Conservation (phyloP, 2,797 vertebrate species). For the Mormyrus proboscirostris region DNA sequence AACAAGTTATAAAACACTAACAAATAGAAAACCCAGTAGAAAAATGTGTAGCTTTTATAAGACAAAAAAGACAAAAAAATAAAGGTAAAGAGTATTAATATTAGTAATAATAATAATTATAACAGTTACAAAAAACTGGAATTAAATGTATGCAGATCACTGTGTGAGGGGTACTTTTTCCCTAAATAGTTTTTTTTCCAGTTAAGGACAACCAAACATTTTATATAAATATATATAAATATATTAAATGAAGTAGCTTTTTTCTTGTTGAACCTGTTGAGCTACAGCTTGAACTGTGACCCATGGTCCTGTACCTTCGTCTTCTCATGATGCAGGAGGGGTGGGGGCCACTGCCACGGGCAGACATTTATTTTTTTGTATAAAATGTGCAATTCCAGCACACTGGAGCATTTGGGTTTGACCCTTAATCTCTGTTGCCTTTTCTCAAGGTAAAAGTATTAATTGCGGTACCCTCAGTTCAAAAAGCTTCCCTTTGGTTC, state of each 20-base stretch:
- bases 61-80: constrained; percentile 33
- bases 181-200: constrained; percentile 60
- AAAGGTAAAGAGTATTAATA: constrained; percentile 57
- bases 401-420: background rate
- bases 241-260: constrained; percentile 55
- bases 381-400: constrained; percentile 10
- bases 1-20: constrained; percentile 65
- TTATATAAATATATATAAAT: constrained; percentile 25
- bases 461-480: background rate
- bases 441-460: constrained; percentile 8
- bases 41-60: constrained; percentile 76
- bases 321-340: background rate
- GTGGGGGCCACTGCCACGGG: background rate
- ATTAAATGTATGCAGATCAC: constrained; percentile 72
- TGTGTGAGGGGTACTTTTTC: constrained; percentile 67
- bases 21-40: constrained; percentile 74
- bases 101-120: constrained; percentile 67
- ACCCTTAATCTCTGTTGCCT: background rate
- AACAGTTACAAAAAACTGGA: constrained; percentile 66
- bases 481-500: constrained; percentile 7
- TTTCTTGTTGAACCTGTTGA: constrained; percentile 48
- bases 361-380: background rate
- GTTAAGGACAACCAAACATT: constrained; percentile 62
- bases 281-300: constrained; percentile 25
- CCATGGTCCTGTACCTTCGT: background rate